A percentile compares a stretch with the other conserved stretches of the same genome.
Evolutionary conservation across 2,797 vertebrate genomes (phyloP).

Genomic region (Rhinophrynus dorsalis): DNA sequence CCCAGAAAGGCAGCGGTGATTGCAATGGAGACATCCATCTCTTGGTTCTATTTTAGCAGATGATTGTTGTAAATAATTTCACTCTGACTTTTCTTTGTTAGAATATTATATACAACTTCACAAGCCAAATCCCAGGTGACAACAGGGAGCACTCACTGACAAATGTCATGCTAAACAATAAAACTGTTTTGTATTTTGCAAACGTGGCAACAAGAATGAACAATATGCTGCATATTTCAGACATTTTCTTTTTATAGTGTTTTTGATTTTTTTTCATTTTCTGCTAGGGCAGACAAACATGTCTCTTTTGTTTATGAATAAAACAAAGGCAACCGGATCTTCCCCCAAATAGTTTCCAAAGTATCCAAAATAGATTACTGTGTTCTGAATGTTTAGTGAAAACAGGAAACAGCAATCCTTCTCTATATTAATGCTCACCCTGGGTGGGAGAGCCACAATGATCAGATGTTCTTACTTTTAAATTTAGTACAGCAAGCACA

Average conservation of each 20-base stretch:
- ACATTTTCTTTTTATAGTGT: conserved; percentile 21
- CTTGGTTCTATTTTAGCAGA: conserved; percentile 7
- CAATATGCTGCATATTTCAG: not conserved
- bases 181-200: not conserved
- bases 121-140: conserved; percentile 28
- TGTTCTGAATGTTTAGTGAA: conserved; percentile 34
- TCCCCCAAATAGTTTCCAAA: conserved; percentile 44
- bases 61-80: conserved; percentile 2
- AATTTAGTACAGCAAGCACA: not conserved
- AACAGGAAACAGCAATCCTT: conserved; percentile 34
- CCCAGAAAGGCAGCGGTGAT: no score
- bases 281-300: conserved; percentile 22
- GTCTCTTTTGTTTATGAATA: conserved; percentile 37
- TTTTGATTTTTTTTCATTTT: conserved; percentile 20
- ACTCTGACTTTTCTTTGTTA: conserved; percentile 1
- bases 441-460: conserved; percentile 35
- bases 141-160: not conserved
- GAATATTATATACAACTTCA: not conserved
- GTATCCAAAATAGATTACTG: conserved; percentile 38
- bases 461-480: conserved; percentile 40
- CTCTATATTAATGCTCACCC: conserved; percentile 10
- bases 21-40: not conserved
- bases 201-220: not conserved
- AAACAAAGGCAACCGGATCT: conserved; percentile 42
- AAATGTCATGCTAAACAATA: conserved; percentile 19